Conservation (phyloP, 2,113 vertebrate species). For the Prunella himalayana region DNA sequence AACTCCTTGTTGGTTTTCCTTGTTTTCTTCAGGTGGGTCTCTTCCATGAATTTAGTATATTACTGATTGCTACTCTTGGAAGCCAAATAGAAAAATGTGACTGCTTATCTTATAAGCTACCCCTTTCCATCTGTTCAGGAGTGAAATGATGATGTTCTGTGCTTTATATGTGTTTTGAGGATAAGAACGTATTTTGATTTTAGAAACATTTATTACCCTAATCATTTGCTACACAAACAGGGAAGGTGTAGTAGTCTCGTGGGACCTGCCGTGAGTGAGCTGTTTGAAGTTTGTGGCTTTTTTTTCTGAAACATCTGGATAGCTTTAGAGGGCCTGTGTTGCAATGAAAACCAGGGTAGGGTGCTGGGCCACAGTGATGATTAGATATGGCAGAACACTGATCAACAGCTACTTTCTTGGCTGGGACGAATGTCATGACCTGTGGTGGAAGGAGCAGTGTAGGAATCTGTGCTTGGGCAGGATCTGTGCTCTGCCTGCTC, state of each 20-base stretch:
- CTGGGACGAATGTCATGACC: not conserved
- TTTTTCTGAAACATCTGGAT: not conserved
- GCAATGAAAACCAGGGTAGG: not conserved
- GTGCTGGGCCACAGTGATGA: not conserved
- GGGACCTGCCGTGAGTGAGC: not conserved
- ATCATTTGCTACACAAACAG: not conserved
- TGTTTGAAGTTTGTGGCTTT: not conserved
- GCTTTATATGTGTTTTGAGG: not conserved
- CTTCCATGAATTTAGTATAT: not conserved
- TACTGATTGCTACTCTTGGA: not conserved
- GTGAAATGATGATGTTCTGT: not conserved
- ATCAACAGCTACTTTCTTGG: not conserved
- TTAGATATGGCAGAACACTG: not conserved
- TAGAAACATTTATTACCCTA: not conserved
- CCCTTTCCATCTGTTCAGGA: not conserved
- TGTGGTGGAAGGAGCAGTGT: not conserved
- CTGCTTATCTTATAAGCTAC: not conserved
- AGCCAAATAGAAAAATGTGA: not conserved
- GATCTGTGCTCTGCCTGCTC: not conserved
- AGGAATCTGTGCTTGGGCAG: not conserved
- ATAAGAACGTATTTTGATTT: not conserved
- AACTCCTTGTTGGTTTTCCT: not conserved
- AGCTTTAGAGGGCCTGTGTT: not conserved
- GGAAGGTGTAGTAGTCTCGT: not conserved
- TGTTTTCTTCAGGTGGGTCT: not conserved